phyloP scores from a whole-genome alignment of 2,888 invertebrate species.

The Labia minor region DNA sequence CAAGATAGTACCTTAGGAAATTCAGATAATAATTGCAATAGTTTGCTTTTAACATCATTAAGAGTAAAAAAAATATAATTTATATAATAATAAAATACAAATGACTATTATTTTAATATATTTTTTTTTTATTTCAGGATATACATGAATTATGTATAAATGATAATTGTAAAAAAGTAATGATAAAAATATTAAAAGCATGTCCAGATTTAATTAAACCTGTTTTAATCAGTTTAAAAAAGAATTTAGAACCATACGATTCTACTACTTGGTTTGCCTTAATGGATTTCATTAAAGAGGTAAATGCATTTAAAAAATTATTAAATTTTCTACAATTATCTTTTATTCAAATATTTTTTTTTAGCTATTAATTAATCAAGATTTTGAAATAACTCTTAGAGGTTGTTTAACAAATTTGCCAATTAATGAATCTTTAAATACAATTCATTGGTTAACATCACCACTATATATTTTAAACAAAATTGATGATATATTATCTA shows the following conservation, averaged over 20 bases:
- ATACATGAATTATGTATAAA: constrained; percentile 26
- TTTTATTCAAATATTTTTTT: too few relatives aligned
- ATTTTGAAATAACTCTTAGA: too few relatives aligned
- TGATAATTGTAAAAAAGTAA: constrained; percentile 20
- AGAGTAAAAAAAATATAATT: constrained; percentile 17
- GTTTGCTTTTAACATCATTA: constrained; percentile 22
- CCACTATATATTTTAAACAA: too few relatives aligned
- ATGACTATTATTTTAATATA: constrained; percentile 1
- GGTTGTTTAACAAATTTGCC: too few relatives aligned
- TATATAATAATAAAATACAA: too few relatives aligned
- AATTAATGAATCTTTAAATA: too few relatives aligned
- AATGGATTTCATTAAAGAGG: constrained; percentile 33
- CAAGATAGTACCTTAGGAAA: constrained; percentile 49
- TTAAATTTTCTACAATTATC: too few relatives aligned
- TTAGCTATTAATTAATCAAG: constrained; percentile 8
- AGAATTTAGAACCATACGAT: constrained; percentile 47
- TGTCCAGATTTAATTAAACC: constrained; percentile 44
- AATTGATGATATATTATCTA: too few relatives aligned
- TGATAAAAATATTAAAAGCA: constrained; percentile 22
- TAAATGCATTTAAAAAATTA: constrained; percentile 22
- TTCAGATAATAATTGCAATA: constrained; percentile 21
- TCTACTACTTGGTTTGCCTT: constrained; percentile 28
- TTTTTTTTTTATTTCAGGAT: constrained; percentile 19
- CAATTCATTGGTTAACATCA: too few relatives aligned
- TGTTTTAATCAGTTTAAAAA: constrained; percentile 47